Evolutionary conservation across 1,140 invertebrate genomes (phyloP).

Genomic region (Solen grandis): DNA sequence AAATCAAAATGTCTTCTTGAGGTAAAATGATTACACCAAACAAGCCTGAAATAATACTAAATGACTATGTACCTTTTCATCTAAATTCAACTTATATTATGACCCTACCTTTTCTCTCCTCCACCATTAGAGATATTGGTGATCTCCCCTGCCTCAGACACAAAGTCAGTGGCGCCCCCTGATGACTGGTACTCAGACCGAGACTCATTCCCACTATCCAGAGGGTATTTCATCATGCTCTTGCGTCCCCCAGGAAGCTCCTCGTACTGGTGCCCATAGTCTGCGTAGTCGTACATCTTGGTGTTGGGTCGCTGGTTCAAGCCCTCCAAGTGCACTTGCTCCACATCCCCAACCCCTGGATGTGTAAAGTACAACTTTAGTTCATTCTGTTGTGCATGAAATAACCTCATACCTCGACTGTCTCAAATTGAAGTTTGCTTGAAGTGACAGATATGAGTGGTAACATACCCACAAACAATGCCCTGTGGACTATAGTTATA

Average conservation of each 20-base stretch:
- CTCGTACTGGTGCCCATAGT: slow-evolving; percentile 55
- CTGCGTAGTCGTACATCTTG: slow-evolving; percentile 52
- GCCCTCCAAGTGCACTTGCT: slow-evolving; percentile 40
- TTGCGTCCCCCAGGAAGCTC: slow-evolving; percentile 46
- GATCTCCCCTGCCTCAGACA: slow-evolving; percentile 33
- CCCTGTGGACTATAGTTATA: too few species aligned
- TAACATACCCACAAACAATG: too few species aligned
- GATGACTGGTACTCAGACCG: slow-evolving; percentile 43
- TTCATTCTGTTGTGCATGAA: too few species aligned
- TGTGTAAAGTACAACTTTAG: too few species aligned
- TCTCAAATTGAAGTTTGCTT: too few species aligned
- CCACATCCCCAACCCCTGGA: slow-evolving; percentile 49
- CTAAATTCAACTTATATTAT: too few species aligned
- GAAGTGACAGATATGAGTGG: too few species aligned
- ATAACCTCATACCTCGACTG: too few species aligned
- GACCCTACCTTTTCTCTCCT: slow-evolving; percentile 48
- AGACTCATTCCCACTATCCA: slow-evolving; percentile 35
- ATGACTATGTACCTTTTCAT: too few species aligned
- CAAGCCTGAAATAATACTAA: too few species aligned
- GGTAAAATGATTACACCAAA: too few species aligned
- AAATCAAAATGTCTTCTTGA: too few species aligned
- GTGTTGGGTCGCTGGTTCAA: slow-evolving; percentile 12
- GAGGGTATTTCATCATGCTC: slow-evolving; percentile 30
- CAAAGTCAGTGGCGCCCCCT: slow-evolving; percentile 37
- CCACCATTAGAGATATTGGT: slow-evolving; percentile 2